Percentiles rank a stretch among this genome's conserved stretches.
These are phyloP conservation scores for Hirudinaria manillensis DNA, from an alignment of 2,888 invertebrate genomes.

Conservation along the genomic window DNA sequence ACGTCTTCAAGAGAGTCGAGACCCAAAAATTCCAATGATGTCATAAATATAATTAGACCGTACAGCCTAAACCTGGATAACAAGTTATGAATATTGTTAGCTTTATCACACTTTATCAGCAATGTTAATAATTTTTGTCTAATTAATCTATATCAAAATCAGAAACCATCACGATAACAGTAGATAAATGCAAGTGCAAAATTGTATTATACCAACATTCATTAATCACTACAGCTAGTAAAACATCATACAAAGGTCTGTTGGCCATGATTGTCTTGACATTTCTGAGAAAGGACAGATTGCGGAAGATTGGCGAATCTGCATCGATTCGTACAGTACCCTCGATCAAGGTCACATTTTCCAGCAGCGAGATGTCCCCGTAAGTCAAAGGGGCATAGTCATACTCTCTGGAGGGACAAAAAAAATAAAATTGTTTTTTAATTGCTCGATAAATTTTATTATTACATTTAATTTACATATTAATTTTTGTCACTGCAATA, in stretches of 20 bases:
- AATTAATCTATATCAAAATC: too few relatives aligned
- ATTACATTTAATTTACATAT: too few relatives aligned
- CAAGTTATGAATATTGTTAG: too few relatives aligned
- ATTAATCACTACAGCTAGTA: too few relatives aligned
- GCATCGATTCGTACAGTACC: not conserved
- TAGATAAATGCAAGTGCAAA: not conserved
- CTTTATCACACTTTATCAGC: too few relatives aligned
- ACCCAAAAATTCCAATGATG: slow-evolving; percentile 7
- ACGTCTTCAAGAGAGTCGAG: not conserved
- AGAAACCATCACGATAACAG: too few relatives aligned
- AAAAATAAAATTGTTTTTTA: too few relatives aligned
- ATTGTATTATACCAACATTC: too few relatives aligned
- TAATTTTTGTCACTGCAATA: too few relatives aligned
- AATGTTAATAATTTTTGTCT: too few relatives aligned
- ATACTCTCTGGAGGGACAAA: not conserved
- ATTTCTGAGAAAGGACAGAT: slow-evolving; percentile 14
- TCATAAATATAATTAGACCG: not conserved
- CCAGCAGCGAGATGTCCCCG: not conserved
- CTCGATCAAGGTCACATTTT: slow-evolving; percentile 13
- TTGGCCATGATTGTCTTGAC: not conserved
- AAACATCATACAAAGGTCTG: not conserved
- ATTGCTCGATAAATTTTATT: too few relatives aligned
- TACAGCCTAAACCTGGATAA: too few relatives aligned
- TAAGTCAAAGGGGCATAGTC: not conserved
- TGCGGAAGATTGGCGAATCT: not conserved